Base-by-base conservation (phyloP, 2,888 invertebrate genomes). In the Cantharis rustica region DNA sequence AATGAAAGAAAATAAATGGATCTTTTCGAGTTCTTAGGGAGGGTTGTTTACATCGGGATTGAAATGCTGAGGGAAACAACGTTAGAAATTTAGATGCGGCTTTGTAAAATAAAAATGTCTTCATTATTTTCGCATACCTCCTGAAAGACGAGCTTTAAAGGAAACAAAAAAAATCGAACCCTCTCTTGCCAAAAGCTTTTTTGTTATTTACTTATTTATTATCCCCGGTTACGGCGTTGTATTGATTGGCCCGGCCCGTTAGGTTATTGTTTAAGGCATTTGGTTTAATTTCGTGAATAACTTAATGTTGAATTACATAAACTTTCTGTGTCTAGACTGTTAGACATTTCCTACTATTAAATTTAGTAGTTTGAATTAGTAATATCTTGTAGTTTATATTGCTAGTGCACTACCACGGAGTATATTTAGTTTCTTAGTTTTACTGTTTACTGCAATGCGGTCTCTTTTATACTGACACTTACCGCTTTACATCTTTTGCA, bases 1-100 rank as follows among this genome's bases (percentile, higher is more conserved):
- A 86, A 87, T 86, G 84, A 85, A 87, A 83, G 84, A 83, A 86
- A 86, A 86, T 86, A 86, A 87, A 87, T 85, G 86, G 86, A 85
- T 85, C 84, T 85, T 85, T 84, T 83, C 81, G 81, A 82, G 81
- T 82, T 85, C 83, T 84, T 84, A 83, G 80, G 83, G 83, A 83
- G 83, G 83, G 82, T 82, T 83, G 83, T 82, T 83, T 83, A 83
- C 83, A 82, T 81, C 83, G 82, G 82, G 79, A 79, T 79, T 75
- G 76, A 80, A 78, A 79, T 76, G 77, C 79, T 77, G 76, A 79
- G 79, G 79, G 81, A 81, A 80, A 80, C 79, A 80, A 80, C 79
- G 79, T 79, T 79, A 77, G 81, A 80, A 81, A 81, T 79, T 81
- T 81, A 80, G 79, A 80, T 78, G 79, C 75, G 77, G 75, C 78